Conservation (phyloP, 2,797 vertebrate species). For the Galagoides demidoff region DNA sequence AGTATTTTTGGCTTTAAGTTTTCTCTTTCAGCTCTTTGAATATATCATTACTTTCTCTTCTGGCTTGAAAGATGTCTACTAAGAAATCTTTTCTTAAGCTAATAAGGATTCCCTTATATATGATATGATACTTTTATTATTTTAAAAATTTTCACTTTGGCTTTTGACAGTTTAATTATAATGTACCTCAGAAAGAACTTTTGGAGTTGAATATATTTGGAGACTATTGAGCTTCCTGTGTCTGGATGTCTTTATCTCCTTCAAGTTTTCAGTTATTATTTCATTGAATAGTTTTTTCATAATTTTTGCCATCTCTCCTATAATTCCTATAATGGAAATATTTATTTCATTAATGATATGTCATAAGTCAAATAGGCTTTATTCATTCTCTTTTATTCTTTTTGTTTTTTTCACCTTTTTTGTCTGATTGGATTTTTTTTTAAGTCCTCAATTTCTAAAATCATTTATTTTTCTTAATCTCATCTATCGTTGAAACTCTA, state of each 20-base stretch:
- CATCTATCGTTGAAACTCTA: not conserved
- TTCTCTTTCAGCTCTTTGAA: not conserved
- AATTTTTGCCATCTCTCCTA: not conserved
- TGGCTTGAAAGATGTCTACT: not conserved
- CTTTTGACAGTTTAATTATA: not conserved
- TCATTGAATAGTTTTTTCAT: not conserved
- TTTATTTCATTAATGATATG: not conserved
- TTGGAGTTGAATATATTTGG: not conserved
- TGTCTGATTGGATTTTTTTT: not conserved
- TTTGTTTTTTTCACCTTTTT: not conserved
- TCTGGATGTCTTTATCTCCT: not conserved
- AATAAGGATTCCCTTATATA: not conserved
- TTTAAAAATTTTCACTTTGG: not conserved
- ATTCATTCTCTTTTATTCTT: not conserved
- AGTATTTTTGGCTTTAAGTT: not conserved
- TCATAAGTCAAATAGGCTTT: not conserved
- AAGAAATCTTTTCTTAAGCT: not conserved
- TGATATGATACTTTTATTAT: not conserved
- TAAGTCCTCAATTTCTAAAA: not conserved
- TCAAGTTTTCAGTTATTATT: not conserved
- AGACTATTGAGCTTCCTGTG: not conserved
- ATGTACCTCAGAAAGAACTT: not conserved
- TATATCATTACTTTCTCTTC: not conserved
- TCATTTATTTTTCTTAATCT: not conserved
- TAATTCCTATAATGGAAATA: not conserved